Conservation (phyloP, 2,888 invertebrate genomes). For the Biston stratarius region DNA sequence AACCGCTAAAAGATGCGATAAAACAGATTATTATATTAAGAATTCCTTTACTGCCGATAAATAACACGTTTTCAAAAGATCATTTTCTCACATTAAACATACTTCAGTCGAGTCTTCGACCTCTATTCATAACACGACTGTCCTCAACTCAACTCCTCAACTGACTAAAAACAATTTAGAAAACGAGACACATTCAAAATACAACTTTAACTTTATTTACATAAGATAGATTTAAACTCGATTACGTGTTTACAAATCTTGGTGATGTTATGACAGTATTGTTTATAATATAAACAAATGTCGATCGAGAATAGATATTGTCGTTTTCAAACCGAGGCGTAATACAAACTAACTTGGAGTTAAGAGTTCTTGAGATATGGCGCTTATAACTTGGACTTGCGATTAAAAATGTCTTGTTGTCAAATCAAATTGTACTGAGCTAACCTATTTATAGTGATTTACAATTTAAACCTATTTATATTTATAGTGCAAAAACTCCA, state of each 20-base stretch:
- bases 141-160: slow-evolving; percentile 60
- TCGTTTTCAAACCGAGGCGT: slow-evolving; percentile 75
- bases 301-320: slow-evolving; percentile 77
- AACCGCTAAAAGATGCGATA: slow-evolving; percentile 17
- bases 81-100: slow-evolving; percentile 60
- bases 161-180: slow-evolving; percentile 25
- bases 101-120: slow-evolving; percentile 65
- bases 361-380: slow-evolving; percentile 43
- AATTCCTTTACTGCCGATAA: slow-evolving; percentile 36
- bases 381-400: slow-evolving; percentile 54
- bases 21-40: slow-evolving; percentile 37
- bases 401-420: slow-evolving; percentile 20
- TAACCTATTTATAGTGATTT: too few species aligned
- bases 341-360: slow-evolving; percentile 64
- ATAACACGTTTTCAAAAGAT: slow-evolving; percentile 48
- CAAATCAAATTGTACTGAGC: too few species aligned
- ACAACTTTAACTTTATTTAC: accelerated
- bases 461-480: too few species aligned
- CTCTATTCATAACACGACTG: slow-evolving; percentile 73
- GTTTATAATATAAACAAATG: slow-evolving; percentile 79
- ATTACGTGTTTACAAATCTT: slow-evolving; percentile 26
- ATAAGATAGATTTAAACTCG: slow-evolving; percentile 20
- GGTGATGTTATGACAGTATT: slow-evolving; percentile 60
- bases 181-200: slow-evolving; percentile 21
- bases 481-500: too few species aligned